Evolutionary conservation across 1,140 invertebrate species (phyloP), one percentile per base, ranked within the genome.

Genomic region (Microplitis mediator): DNA sequence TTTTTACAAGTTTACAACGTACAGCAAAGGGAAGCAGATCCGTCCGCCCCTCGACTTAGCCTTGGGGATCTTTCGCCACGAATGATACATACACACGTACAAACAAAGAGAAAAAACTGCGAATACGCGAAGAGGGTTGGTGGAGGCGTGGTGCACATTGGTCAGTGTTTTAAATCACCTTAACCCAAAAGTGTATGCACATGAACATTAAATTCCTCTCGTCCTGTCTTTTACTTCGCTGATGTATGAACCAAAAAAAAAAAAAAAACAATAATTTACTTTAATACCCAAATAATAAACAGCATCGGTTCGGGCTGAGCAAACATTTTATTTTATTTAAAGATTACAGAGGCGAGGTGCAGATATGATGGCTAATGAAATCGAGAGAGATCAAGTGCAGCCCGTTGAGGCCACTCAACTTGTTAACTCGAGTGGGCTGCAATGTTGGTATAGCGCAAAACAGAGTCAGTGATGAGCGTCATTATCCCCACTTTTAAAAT

Each of bases 401-500:
- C 56, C 9, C 6, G 16, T 23, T 58, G 23, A 58, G 16, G 56
- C 14, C 56, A 58, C 56, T 58, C 56, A 31, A 58, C 56, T 58
- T 58, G 39, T 45, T 23, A 58, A 23, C 56, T 58, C 14, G 16
- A 58, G 56, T 31, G 16, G 56, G 56, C n/a, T 54, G 52, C 56
- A 58, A 58, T 51, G 50, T 9, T 85, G 80, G 85, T 85, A 84
- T 84, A 86, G 80, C 39, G 39, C 81, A 85, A 85, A 85, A 85
- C 82, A 85, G 81, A 83, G 84, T 85, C 82, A 78, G 82, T 85
- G 83, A 86, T 86, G 84, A 86, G 83, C 80, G 82, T 86, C 84
- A 86, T 85, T 86, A 86, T 80, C 84, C 83, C 81, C 83, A 81
- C 83, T 72, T 62, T n/a, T 76, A 71, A 76, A 82, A 76, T 76